Conservation (phyloP, 2,113 vertebrate species). For the Oncorhynchus tshawytscha region DNA sequence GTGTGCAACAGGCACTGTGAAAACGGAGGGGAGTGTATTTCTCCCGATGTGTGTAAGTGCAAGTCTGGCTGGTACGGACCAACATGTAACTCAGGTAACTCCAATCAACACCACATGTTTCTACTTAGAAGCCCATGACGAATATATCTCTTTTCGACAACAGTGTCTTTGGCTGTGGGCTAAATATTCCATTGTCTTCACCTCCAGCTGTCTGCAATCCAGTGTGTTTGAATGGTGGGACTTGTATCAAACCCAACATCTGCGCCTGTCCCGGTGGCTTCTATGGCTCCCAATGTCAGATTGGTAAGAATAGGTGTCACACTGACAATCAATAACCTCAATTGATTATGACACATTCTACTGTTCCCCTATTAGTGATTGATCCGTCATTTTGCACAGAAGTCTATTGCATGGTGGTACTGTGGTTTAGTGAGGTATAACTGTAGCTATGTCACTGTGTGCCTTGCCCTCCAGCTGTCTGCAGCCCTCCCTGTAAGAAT, state of each 20-base stretch:
- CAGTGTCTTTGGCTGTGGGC: background rate
- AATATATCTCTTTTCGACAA: background rate
- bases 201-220: conserved; percentile 82
- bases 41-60: conserved; percentile 84
- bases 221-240: conserved; percentile 88
- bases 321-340: too few relatives aligned
- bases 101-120: background rate
- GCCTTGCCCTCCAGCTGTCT: conserved; percentile 74
- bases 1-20: conserved; percentile 92
- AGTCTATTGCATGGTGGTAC: background rate
- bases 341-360: too few relatives aligned
- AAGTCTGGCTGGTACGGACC: conserved; percentile 84
- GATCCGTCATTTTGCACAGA: background rate
- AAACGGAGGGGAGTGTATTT: conserved; percentile 83
- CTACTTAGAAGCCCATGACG: too few relatives aligned
- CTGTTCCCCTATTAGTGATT: too few relatives aligned
- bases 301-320: conserved; percentile 70
- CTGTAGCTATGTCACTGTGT: conserved; percentile 30
- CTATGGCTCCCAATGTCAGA: conserved; percentile 88
- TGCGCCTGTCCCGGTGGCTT: conserved; percentile 87
- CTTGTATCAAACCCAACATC: conserved; percentile 79
- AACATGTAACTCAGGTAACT: conserved; percentile 84
- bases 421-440: background rate
- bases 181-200: background rate
- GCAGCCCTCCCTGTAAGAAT: conserved; percentile 91